Evolutionary conservation across 2,797 vertebrate genomes (phyloP).

Genomic region (Somateria mollissima): DNA sequence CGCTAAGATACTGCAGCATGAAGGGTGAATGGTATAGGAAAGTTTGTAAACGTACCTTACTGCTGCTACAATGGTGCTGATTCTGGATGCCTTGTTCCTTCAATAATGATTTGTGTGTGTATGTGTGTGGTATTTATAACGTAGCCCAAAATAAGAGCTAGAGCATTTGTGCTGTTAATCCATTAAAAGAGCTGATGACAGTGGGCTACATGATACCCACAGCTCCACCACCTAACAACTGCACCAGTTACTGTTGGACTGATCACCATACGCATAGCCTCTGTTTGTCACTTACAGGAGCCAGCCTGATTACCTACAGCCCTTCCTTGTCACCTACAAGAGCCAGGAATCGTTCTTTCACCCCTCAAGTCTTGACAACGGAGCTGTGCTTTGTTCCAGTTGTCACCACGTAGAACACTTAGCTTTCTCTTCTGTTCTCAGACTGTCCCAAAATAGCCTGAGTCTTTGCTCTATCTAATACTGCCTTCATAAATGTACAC

Average conservation of each 20-base stretch:
- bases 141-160: not conserved
- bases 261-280: not conserved
- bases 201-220: not conserved
- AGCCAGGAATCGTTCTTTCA: not conserved
- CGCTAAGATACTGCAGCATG: not conserved
- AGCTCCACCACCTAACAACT: not conserved
- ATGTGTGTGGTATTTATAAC: not conserved
- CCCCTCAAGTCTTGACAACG: not conserved
- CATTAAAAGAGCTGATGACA: not conserved
- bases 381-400: not conserved
- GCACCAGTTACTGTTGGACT: not conserved
- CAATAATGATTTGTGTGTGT: not conserved
- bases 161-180: not conserved
- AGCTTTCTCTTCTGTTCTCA: not conserved
- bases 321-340: not conserved
- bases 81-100: not conserved
- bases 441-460: not conserved
- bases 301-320: not conserved
- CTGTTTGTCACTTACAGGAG: not conserved
- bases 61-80: not conserved
- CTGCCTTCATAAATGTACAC: not conserved
- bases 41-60: not conserved
- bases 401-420: not conserved
- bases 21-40: not conserved
- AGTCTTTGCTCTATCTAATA: not conserved